A percentile compares a stretch with the other conserved stretches of the same genome.
phyloP scores from a whole-genome alignment of 2,888 invertebrate genomes.

The Microctonus hyperodae region DNA sequence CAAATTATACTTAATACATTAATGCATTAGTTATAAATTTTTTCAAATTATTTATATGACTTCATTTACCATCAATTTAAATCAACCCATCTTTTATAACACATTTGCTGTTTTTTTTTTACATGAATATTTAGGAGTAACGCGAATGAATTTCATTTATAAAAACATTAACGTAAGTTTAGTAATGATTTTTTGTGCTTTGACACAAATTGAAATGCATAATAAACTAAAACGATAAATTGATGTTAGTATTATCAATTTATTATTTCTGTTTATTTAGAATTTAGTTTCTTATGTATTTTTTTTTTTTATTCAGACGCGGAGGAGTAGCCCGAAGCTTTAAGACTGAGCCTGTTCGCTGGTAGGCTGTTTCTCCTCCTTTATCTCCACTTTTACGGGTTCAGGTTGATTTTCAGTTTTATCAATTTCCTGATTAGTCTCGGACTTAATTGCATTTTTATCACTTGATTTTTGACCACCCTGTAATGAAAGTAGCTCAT shows the following conservation, averaged over 20 bases:
- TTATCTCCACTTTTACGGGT: slow-evolving; percentile 57
- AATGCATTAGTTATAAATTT: not conserved
- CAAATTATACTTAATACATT: not conserved
- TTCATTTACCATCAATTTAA: not conserved
- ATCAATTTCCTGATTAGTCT: slow-evolving; percentile 61
- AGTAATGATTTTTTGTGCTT: not conserved
- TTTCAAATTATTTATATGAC: not conserved
- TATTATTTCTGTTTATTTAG: slow-evolving; percentile 42
- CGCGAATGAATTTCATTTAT: not conserved
- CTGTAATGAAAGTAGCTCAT: slow-evolving; percentile 61
- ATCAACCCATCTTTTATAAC: not conserved
- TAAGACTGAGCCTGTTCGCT: slow-evolving; percentile 63
- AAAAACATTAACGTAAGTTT: not conserved
- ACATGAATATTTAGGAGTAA: not conserved
- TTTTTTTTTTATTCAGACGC: slow-evolving; percentile 34
- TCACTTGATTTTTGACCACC: slow-evolving; percentile 60
- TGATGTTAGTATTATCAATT: slow-evolving; percentile 38
- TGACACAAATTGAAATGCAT: too few species aligned
- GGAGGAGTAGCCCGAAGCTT: slow-evolving; percentile 61
- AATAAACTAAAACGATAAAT: too few species aligned
- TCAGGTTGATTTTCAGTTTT: slow-evolving; percentile 51
- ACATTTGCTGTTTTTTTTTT: not conserved
- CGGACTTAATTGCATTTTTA: slow-evolving; percentile 59
- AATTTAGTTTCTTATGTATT: slow-evolving; percentile 43
- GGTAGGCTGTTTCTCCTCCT: slow-evolving; percentile 61